Evolutionary conservation across 2,797 vertebrate species (phyloP).

Genomic region (Meriones psammophilus): DNA sequence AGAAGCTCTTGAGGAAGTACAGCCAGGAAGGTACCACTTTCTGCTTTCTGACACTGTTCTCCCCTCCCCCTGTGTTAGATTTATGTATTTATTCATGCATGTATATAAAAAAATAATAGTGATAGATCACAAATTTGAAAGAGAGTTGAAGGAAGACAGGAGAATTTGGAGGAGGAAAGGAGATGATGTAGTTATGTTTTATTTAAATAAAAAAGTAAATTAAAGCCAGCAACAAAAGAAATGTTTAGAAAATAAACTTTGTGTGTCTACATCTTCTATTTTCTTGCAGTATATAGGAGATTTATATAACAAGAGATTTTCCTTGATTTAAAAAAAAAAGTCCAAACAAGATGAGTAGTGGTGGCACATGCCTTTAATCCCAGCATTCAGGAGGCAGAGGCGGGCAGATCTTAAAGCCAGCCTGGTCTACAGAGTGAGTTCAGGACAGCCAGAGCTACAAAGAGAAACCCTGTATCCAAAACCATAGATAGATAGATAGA

Average conservation of each 20-base stretch:
- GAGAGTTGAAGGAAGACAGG: background rate
- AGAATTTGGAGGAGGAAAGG: background rate
- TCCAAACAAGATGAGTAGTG: background rate
- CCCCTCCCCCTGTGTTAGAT: background rate
- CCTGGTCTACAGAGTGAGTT: background rate
- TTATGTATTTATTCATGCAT: background rate
- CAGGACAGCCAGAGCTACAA: background rate
- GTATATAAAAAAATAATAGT: background rate
- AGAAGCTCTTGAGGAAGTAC: background rate
- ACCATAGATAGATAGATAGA: background rate
- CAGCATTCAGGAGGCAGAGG: background rate
- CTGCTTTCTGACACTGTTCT: background rate
- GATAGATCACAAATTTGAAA: background rate
- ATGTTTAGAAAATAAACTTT: slow-evolving; percentile 12
- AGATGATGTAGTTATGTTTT: background rate
- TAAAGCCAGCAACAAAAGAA: background rate
- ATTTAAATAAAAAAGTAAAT: background rate
- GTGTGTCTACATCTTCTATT: background rate
- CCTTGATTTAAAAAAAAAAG: slow-evolving; percentile 11
- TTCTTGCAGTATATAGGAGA: slow-evolving; percentile 8
- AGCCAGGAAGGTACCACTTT: background rate
- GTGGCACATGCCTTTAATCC: background rate
- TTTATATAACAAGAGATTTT: background rate
- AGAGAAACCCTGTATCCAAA: background rate
- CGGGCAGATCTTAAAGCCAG: background rate